These are phyloP conservation scores for Festucalex cinctus DNA, from an alignment of 2,113 vertebrate species.

Conservation along the genomic window DNA sequence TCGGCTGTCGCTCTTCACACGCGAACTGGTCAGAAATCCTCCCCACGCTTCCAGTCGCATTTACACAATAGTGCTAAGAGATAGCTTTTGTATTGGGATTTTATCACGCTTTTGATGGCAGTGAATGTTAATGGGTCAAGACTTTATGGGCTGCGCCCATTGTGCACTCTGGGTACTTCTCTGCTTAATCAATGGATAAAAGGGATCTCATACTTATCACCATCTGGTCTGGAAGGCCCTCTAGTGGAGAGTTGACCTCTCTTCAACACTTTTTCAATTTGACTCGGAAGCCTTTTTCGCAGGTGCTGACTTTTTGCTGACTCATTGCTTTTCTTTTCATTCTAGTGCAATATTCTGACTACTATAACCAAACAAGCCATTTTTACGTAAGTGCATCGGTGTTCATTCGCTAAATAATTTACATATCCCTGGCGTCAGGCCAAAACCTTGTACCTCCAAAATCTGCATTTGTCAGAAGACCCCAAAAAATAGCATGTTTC, in stretches of 20 bases:
- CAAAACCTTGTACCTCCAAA: too few species aligned
- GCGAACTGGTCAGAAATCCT: constrained; percentile 25
- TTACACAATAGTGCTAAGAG: constrained; percentile 36
- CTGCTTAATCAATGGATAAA: constrained; percentile 36
- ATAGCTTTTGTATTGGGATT: constrained; percentile 53
- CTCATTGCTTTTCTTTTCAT: constrained; percentile 27
- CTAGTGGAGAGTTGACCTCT: constrained; percentile 50
- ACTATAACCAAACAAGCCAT: constrained; percentile 13
- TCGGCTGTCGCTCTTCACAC: constrained; percentile 28
- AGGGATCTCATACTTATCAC: constrained; percentile 33
- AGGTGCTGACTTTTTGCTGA: constrained; percentile 43
- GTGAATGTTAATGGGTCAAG: constrained; percentile 60
- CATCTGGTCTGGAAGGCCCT: constrained; percentile 34
- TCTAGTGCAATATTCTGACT: constrained; percentile 53
- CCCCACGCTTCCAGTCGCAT: constrained; percentile 27
- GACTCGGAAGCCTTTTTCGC: constrained; percentile 56
- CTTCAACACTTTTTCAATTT: constrained; percentile 23
- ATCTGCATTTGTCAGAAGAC: too few species aligned
- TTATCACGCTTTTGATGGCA: constrained; percentile 53
- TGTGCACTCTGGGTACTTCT: constrained; percentile 18
- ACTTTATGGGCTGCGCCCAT: constrained; percentile 44
- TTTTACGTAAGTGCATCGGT: constrained; percentile 25
- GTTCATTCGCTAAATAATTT: constrained; percentile 26
- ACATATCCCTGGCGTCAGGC: background rate
- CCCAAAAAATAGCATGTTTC: too few species aligned